Evolutionary conservation across 2,888 invertebrate genomes (phyloP), one percentile per base, ranked within the genome.

Genomic region (Drosophila antonietae): DNA sequence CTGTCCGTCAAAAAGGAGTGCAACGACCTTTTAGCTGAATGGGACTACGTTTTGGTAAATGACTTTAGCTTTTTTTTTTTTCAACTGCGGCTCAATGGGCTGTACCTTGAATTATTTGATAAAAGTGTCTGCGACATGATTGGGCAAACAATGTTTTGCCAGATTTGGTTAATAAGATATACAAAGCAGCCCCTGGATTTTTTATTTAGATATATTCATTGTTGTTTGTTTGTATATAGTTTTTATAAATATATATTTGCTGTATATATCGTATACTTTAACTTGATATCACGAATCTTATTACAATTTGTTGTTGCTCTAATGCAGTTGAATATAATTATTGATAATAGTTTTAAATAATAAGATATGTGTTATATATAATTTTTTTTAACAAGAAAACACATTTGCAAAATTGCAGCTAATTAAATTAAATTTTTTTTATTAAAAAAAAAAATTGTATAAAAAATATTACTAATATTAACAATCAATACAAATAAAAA

Each of bases 11-110:
- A 33, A 23, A 20, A 41, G 18, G 68, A 80, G 83, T 76, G 74
- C 83, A 81, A 82, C 62, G 77, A 73, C 84, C 79, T 81, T 64
- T 69, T 51, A 64, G 75, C 64, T 69, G 61, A 46, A 57, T 53
- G n/a, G 14, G 15, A 15, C 46, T 46, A 23, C 23, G 55, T 33
- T 65, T 44, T 52, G 51, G 43, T 39, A 62, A 70, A 70, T 70
- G 70, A 35, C 52, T 31, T 31, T 31, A 70, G 46, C n/a, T 57
- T 61, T 28, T 28, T 28, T 28, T 28, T 28, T 28, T 57, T 62
- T 57, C 51, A 70, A 62, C 44, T 52, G 43, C 53, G 43, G 41
- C 35, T 14, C 47, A 49, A 47, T 55, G 66, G 53, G 41, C 41
- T 63, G 41, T 35, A 53, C 31, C 18, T 53, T 37, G 33, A 33